Evolutionary conservation across 1,140 invertebrate genomes (phyloP), one percentile per base, ranked within the genome.

Genomic region (Lordiphosa clarofinis): DNA sequence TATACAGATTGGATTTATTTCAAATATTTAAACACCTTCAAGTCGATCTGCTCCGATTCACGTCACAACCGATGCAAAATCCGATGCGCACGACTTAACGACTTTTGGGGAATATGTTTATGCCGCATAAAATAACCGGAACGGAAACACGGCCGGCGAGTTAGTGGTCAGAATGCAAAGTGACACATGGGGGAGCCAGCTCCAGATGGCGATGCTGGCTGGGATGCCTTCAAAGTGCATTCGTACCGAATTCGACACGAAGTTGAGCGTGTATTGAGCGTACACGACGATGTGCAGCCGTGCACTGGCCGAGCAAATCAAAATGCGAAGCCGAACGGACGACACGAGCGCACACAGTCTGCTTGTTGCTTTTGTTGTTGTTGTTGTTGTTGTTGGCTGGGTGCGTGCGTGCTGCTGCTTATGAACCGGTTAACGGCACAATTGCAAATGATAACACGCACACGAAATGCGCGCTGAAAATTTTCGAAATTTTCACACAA

Each of bases 151-250:
- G 73, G 86, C 86, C 86, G 86, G 76, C 86, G 73, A 86, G 86
- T 88, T 79, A 79, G 86, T 88, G 86, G 86, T 88, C 86, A 88
- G 62, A 87, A 88, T 87, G 81, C 81, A 86, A 66, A 88, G 81
- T 86, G 81, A 88, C 86, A 88, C 81, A 86, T 60, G 64, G 54
- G 40, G 75, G 58, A 72, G 70, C 68, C 63, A 74, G 48, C 52
- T 60, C 48, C 56, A 68, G 49, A 55, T 65, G 24, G 57, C 35
- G 28, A 47, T 39, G 61, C 50, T 47, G 50, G 50, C 37, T 40
- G 58, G 19, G 48, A 8, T 24, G 54, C 6, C 57, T 39, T 13
- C 9, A 7, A 12, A 15, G n/a, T 37, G 44, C 24, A 56, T 43
- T 42, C 15, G 6, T 10, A 13, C 19, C 38, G 44, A 56, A 15